A percentile compares a stretch with the other conserved stretches of the same genome.
These are phyloP conservation scores for Zoroaster sp. DNA, from an alignment of 53 echinoderm and acorn worm genomes.

Conservation along the genomic window DNA sequence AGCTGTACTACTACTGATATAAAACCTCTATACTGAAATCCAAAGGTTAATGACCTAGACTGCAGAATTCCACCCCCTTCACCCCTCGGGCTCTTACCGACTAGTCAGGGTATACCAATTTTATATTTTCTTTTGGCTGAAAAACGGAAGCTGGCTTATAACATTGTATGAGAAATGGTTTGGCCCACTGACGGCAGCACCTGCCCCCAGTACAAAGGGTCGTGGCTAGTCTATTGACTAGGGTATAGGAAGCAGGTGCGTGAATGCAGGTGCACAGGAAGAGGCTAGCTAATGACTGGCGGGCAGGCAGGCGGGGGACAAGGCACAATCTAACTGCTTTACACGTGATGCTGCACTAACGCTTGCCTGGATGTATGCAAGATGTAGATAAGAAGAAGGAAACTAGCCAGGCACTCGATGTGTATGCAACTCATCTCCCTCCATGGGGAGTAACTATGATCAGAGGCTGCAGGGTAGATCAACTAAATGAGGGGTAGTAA, in stretches of 20 bases:
- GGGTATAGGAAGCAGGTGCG: conserved; percentile 50
- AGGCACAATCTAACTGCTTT: neutral
- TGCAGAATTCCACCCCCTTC: neutral
- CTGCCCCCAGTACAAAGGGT: conserved; percentile 46
- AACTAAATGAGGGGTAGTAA: neutral
- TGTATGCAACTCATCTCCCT: conserved; percentile 32
- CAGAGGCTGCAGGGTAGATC: conserved; percentile 12
- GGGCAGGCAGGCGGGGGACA: conserved; percentile 6
- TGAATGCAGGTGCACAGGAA: conserved; percentile 61
- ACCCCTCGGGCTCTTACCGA: conserved; percentile 26
- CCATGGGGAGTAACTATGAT: neutral
- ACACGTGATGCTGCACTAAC: conserved; percentile 20
- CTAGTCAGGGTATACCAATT: conserved; percentile 8
- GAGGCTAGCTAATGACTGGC: conserved; percentile 59
- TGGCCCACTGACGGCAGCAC: conserved; percentile 41
- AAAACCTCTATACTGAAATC: neutral
- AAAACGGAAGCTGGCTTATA: conserved; percentile 55
- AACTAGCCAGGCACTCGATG: neutral
- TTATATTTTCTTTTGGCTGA: neutral
- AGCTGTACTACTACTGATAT: neutral
- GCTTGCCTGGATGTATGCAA: conserved; percentile 47
- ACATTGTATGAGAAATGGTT: conserved; percentile 55
- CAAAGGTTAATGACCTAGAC: conserved; percentile 52
- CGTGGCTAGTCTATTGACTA: conserved; percentile 43
- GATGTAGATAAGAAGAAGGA: conserved; percentile 42